phyloP scores from a whole-genome alignment of 2,888 invertebrate genomes.

The Melanotus villosus region DNA sequence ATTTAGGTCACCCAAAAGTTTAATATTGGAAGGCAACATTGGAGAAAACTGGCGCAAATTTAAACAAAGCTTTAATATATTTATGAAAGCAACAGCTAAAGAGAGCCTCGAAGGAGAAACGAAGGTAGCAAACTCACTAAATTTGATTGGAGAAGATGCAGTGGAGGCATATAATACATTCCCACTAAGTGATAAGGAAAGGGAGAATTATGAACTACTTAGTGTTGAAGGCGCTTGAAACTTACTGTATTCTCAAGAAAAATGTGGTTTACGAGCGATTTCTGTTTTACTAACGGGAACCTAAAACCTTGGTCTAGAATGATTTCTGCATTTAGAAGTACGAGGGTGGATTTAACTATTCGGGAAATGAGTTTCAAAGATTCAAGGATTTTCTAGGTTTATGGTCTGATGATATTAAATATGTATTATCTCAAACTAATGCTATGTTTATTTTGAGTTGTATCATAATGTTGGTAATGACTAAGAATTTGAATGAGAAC shows the following conservation, averaged over 20 bases:
- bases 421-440: too few relatives aligned
- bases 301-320: too few relatives aligned
- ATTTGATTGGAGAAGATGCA: conserved; percentile 38
- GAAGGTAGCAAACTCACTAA: conserved; percentile 45
- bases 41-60: conserved; percentile 33
- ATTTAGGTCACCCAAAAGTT: conserved; percentile 11
- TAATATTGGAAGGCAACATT: conserved; percentile 3
- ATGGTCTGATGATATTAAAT: too few relatives aligned
- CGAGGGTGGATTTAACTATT: too few relatives aligned
- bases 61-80: conserved; percentile 35
- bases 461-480: too few relatives aligned
- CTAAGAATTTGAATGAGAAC: too few relatives aligned
- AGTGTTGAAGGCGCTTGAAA: conserved; percentile 44
- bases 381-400: too few relatives aligned
- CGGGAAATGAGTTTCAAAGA: conserved; percentile 26
- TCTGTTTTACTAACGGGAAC: conserved; percentile 39
- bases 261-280: conserved; percentile 44
- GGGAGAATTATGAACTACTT: conserved; percentile 46
- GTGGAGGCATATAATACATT: conserved; percentile 54
- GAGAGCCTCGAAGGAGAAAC: conserved; percentile 32
- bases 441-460: too few relatives aligned
- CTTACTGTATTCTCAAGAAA: conserved; percentile 36
- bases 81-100: conserved; percentile 30
- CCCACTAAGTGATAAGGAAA: conserved; percentile 40
- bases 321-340: too few relatives aligned